A percentile compares a stretch with the other conserved stretches of the same genome.
phyloP scores from a whole-genome alignment of 92 coral and sea anemone genomes.

The Porites divaricata region DNA sequence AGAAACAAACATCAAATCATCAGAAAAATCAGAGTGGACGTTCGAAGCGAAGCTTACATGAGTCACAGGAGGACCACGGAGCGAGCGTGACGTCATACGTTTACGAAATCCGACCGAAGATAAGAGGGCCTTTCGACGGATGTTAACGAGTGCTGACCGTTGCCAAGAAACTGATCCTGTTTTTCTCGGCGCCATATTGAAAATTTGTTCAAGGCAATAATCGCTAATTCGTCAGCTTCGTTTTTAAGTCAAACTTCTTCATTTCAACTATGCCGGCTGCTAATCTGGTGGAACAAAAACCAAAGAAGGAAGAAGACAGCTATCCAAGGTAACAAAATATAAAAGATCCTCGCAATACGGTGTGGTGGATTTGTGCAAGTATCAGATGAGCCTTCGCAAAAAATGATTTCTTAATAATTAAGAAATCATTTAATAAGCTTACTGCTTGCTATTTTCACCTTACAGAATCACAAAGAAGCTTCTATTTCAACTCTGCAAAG shows the following conservation, averaged over 20 bases:
- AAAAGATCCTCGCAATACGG: neutral
- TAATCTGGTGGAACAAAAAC: constrained; percentile 6
- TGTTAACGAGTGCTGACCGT: too few species aligned
- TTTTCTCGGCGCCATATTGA: constrained; percentile 76
- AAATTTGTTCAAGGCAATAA: too few species aligned
- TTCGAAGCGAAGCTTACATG: too few species aligned
- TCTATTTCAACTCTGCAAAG: constrained; percentile 86
- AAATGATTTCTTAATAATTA: neutral
- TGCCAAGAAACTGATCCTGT: constrained; percentile 40
- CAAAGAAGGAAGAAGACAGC: constrained; percentile 75
- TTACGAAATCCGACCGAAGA: too few species aligned
- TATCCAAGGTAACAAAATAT: constrained; percentile 78
- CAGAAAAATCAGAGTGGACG: too few species aligned
- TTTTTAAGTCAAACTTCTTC: neutral
- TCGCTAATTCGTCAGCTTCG: too few species aligned
- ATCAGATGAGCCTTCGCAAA: neutral
- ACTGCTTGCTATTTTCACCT: neutral
- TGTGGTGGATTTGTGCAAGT: too few species aligned
- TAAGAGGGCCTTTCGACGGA: too few species aligned
- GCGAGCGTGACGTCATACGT: too few species aligned
- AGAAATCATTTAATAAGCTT: neutral
- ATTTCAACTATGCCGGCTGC: constrained; percentile 34
- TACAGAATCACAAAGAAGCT: constrained; percentile 89
- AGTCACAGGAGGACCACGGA: too few species aligned
- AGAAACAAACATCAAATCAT: too few species aligned